Evolutionary conservation across 1,140 invertebrate species (phyloP).

Genomic region (Drosophila chauvacae): DNA sequence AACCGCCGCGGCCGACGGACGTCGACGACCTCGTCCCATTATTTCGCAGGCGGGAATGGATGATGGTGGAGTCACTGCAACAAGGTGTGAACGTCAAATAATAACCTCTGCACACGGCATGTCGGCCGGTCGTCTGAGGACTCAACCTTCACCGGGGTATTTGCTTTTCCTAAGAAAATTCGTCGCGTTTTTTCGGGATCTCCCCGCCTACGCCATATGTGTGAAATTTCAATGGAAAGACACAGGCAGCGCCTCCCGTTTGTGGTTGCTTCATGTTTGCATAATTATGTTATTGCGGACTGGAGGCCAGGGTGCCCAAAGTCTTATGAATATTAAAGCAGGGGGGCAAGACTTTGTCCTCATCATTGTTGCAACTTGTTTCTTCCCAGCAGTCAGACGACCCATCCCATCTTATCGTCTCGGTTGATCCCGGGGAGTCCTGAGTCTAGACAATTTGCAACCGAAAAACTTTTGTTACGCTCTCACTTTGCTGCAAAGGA

Average conservation of each 20-base stretch:
- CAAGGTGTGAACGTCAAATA: slow-evolving; percentile 82
- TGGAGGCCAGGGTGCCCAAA: slow-evolving; percentile 21
- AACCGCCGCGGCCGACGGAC: slow-evolving; percentile 71
- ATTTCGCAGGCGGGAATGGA: slow-evolving; percentile 2
- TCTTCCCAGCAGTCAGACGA: neutral
- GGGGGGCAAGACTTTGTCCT: slow-evolving; percentile 46
- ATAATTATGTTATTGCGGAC: slow-evolving; percentile 78
- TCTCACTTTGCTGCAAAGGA: slow-evolving; percentile 13
- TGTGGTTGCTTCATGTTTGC: slow-evolving; percentile 59
- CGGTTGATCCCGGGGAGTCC: slow-evolving; percentile 15
- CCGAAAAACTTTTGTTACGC: slow-evolving; percentile 57
- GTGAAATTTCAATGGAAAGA: slow-evolving; percentile 71
- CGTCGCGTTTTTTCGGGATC: slow-evolving; percentile 37
- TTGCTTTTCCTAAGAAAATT: slow-evolving; percentile 76
- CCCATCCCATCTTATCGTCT: neutral
- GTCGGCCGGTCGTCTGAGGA: slow-evolving; percentile 16
- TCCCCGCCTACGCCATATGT: slow-evolving; percentile 46
- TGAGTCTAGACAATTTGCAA: slow-evolving; percentile 57
- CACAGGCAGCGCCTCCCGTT: slow-evolving; percentile 25
- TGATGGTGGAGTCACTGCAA: slow-evolving; percentile 38
- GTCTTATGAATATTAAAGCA: slow-evolving; percentile 76
- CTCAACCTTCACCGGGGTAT: slow-evolving; percentile 29
- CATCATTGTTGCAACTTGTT: slow-evolving; percentile 55
- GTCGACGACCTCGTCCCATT: slow-evolving; percentile 52
- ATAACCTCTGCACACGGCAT: slow-evolving; percentile 73